Evolutionary conservation across 2,888 invertebrate genomes (phyloP).

Genomic region (Apamea anceps): DNA sequence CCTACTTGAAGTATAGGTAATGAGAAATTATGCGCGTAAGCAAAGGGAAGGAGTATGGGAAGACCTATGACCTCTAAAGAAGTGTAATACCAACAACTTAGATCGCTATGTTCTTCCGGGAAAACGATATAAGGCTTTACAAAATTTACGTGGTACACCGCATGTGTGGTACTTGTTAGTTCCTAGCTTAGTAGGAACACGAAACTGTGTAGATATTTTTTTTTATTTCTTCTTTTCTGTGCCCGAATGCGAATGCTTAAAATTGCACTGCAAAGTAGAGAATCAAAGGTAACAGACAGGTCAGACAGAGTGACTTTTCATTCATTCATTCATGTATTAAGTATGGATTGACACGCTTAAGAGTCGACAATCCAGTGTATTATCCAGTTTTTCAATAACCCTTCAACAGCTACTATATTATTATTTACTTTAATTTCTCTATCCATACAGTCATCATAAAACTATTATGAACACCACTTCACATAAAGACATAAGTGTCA

Average conservation of each 20-base stretch:
- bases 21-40: constrained; percentile 6
- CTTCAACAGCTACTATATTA: not conserved
- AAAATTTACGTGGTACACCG: constrained; percentile 32
- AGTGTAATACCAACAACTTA: constrained; percentile 36
- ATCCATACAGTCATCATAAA: constrained; percentile 19
- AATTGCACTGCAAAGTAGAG: not conserved
- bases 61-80: constrained; percentile 24
- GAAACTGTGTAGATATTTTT: not conserved
- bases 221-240: not conserved
- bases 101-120: constrained; percentile 36
- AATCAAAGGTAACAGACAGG: no score
- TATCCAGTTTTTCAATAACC: not conserved
- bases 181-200: constrained; percentile 8
- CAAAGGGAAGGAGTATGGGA: not conserved
- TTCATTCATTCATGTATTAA: no score
- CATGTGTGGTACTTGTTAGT: constrained; percentile 4
- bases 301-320: no score
- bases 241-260: not conserved
- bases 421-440: constrained; percentile 31
- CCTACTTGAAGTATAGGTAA: not conserved
- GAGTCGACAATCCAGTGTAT: not conserved
- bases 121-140: constrained; percentile 29
- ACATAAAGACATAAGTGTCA: constrained; percentile 16
- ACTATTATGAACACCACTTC: constrained; percentile 18
- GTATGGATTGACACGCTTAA: no score